These are phyloP conservation scores for Arenaria interpres DNA, from an alignment of 2,113 vertebrate genomes.

Conservation along the genomic window DNA sequence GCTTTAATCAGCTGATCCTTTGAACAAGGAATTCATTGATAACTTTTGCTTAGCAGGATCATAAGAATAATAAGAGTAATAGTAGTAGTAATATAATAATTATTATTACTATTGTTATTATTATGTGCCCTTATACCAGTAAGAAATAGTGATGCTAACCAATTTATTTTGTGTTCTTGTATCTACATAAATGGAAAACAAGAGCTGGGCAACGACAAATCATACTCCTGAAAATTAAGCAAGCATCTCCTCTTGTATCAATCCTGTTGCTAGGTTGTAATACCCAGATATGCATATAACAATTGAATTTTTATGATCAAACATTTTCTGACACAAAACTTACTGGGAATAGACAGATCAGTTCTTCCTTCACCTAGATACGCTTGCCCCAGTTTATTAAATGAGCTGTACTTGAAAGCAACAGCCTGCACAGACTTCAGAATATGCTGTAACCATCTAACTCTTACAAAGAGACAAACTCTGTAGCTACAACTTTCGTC, in stretches of 20 bases:
- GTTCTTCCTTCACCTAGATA: neutral
- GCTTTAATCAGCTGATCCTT: neutral
- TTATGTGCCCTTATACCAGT: neutral
- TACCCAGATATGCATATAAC: neutral
- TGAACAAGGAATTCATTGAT: neutral
- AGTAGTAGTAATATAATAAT: neutral
- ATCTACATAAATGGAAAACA: neutral
- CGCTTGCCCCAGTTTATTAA: neutral
- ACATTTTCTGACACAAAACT: neutral
- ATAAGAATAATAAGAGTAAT: too few species aligned
- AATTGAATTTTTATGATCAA: neutral
- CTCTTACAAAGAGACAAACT: neutral
- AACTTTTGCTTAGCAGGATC: neutral
- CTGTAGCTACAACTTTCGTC: neutral
- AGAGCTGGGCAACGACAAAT: neutral
- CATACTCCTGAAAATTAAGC: constrained; percentile 1
- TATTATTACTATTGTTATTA: neutral
- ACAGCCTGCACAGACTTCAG: neutral
- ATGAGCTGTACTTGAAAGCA: neutral
- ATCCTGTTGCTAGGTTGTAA: neutral
- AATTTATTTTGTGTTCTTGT: neutral
- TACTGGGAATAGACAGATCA: neutral
- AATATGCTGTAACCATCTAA: neutral
- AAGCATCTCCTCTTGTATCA: neutral
- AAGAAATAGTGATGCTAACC: neutral